Evolutionary conservation across 2,113 vertebrate species (phyloP), one percentile per base, ranked within the genome.

Genomic region (Oenanthe melanoleuca): DNA sequence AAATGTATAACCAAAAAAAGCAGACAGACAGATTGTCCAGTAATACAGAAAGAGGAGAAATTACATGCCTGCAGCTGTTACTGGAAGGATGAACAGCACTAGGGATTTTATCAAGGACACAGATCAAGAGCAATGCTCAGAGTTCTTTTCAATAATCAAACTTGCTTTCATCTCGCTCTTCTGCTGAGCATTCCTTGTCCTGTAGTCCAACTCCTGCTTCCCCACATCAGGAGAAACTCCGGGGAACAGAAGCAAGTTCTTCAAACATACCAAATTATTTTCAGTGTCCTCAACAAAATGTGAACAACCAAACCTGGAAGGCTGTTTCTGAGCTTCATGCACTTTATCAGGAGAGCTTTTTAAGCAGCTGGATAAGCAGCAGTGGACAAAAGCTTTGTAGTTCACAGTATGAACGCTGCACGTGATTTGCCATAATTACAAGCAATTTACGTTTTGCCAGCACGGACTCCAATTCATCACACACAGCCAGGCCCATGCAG

Each of bases 381-480:
- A 45, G 53, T 29, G 42, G 80, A 74, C 89, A 86, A 94, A 88
- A 88, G 81, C 86, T 96, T 42, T 89, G 53, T 26, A 69, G 52
- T 38, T 92, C 92, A 71, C 81, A 50, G 84, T 34, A 38, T 21
- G 61, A 66, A 53, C 67, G 79, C 3, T 37, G 74, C 8, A 2
- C 26, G 12, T 49, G 61, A 88, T 86, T 77, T 86, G 60, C 83
- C 67, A 28, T 49, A 60, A 88, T 93, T 92, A 78, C 12, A 64
- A 89, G 69, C 53, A 31, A 67, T 88, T 74, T 78, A 57, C 2
- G 0, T 81, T 88, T 84, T 85, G 65, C 67, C 57, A 65, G 61
- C 65, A 52, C 37, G 52, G 85, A 71, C 82, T 86, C 52, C 75
- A 91, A 64, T 82, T 82, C 80, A 92, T 82, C 70, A 84, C 64